A percentile compares a stretch with the other conserved stretches of the same genome.
phyloP scores from a whole-genome alignment of 2,888 invertebrate genomes.

The Tethea ocularis region DNA sequence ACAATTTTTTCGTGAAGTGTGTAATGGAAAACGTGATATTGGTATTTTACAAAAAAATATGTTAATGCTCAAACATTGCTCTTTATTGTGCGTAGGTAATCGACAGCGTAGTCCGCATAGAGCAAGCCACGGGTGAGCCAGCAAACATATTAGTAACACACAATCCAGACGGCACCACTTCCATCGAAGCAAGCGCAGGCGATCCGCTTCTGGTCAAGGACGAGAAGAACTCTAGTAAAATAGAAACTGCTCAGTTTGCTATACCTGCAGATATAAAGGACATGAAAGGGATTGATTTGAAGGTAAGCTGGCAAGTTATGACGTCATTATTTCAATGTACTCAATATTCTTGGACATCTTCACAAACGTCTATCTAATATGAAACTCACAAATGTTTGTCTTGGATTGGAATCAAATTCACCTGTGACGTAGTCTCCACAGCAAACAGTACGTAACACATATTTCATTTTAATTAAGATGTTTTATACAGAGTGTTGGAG shows the following conservation, averaged over 20 bases:
- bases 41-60: too few relatives aligned
- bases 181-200: constrained; percentile 74
- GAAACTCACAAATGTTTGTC: too few relatives aligned
- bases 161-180: constrained; percentile 79
- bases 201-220: constrained; percentile 82
- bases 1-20: too few relatives aligned
- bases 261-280: constrained; percentile 79
- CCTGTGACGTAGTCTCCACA: too few relatives aligned
- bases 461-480: neutral
- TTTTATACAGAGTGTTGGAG: constrained; percentile 60
- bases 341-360: too few relatives aligned
- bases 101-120: constrained; percentile 80
- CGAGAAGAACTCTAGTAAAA: constrained; percentile 73
- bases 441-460: too few relatives aligned
- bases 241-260: constrained; percentile 76
- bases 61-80: neutral
- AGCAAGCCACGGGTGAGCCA: constrained; percentile 78
- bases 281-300: constrained; percentile 76
- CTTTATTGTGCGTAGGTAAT: constrained; percentile 57
- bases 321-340: too few relatives aligned
- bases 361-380: too few relatives aligned
- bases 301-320: constrained; percentile 48
- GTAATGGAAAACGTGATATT: too few relatives aligned
- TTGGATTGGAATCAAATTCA: too few relatives aligned
- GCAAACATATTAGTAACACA: constrained; percentile 80